Conservation (phyloP, 2,797 vertebrate species). For the Nannoperca obscura region DNA sequence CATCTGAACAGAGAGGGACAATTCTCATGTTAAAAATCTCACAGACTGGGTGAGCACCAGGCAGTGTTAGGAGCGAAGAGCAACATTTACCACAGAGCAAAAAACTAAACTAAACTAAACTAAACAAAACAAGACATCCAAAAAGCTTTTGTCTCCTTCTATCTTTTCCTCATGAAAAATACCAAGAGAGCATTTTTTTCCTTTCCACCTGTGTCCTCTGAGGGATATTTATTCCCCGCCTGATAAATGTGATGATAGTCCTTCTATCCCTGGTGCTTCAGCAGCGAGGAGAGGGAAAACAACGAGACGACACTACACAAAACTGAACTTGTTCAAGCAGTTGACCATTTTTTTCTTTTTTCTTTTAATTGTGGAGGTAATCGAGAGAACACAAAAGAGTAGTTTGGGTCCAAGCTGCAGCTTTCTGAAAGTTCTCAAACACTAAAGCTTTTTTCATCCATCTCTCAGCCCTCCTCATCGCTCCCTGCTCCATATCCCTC, state of each 20-base stretch:
- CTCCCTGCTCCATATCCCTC: constrained; percentile 32
- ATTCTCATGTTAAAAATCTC: constrained; percentile 65
- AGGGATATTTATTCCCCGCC: constrained; percentile 44
- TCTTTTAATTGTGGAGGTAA: constrained; percentile 68
- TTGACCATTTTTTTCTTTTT: constrained; percentile 51
- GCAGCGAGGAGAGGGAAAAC: constrained; percentile 42
- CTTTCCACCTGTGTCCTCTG: constrained; percentile 42
- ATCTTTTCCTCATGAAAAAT: constrained; percentile 39
- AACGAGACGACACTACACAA: constrained; percentile 70
- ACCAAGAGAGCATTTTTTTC: constrained; percentile 40
- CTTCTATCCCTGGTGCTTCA: constrained; percentile 43
- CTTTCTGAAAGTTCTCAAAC: constrained; percentile 73
- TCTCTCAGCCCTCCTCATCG: constrained; percentile 41
- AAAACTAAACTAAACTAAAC: constrained; percentile 8
- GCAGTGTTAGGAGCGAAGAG: constrained; percentile 80
- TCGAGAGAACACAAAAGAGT: constrained; percentile 57
- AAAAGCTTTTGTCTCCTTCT: constrained; percentile 44
- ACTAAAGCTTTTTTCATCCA: constrained; percentile 78
- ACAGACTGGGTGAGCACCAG: constrained; percentile 85
- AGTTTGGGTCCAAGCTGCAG: constrained; percentile 82
- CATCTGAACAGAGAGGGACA: constrained; percentile 70
- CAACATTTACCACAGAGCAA: constrained; percentile 72
- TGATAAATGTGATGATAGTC: constrained; percentile 31
- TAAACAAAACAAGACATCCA: constrained; percentile 9
- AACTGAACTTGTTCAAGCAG: constrained; percentile 72